A percentile compares a stretch with the other conserved stretches of the same genome.
Conservation (phyloP, 2,113 vertebrate species). For the Phalacrocorax pelagicus region DNA sequence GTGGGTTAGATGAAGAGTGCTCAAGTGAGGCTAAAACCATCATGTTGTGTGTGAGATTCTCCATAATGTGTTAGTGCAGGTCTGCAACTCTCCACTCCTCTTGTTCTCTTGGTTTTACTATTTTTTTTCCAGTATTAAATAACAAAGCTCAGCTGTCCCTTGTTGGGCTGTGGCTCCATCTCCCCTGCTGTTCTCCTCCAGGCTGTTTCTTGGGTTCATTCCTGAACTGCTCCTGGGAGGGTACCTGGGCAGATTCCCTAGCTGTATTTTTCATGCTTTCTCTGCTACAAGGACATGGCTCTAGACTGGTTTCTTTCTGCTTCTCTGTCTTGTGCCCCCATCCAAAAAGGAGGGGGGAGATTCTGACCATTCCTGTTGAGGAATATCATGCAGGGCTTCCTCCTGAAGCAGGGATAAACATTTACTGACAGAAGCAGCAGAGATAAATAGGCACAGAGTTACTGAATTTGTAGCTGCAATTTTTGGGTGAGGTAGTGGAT, state of each 20-base stretch:
- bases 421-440: not conserved
- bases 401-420: not conserved
- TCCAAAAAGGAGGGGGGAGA: not conserved
- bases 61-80: not conserved
- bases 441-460: not conserved
- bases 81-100: not conserved
- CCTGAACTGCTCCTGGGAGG: not conserved
- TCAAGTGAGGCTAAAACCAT: not conserved
- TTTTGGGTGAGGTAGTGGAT: not conserved
- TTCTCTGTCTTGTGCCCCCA: not conserved
- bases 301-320: not conserved
- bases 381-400: not conserved
- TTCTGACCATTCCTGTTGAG: not conserved
- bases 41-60: not conserved
- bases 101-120: not conserved
- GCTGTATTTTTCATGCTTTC: not conserved
- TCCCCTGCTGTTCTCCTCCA: not conserved
- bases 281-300: not conserved
- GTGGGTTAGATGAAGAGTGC: not conserved
- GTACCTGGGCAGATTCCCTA: not conserved
- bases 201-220: not conserved
- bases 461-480: not conserved
- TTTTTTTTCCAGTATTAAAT: not conserved
- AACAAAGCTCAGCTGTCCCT: not conserved
- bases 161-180: not conserved